Conservation (phyloP, 2,797 vertebrate species). For the Alosa sapidissima region DNA sequence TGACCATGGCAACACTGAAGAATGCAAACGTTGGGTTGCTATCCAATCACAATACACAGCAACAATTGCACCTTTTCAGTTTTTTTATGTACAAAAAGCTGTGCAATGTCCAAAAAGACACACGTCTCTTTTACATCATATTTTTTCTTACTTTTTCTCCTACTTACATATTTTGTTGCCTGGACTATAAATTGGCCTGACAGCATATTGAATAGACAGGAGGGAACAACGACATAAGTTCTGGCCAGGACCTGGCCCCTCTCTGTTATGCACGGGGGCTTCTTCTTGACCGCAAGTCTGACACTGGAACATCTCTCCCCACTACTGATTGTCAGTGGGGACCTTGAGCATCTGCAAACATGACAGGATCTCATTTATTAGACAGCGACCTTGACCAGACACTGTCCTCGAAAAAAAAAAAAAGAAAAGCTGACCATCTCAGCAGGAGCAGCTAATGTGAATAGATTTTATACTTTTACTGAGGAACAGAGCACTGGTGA, state of each 20-base stretch:
- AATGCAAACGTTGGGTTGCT: too few relatives aligned
- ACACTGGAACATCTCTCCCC: slow-evolving; percentile 46
- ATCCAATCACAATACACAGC: too few relatives aligned
- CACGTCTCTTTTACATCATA: too few relatives aligned
- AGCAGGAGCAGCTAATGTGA: not conserved
- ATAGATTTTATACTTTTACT: not conserved
- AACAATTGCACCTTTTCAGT: too few relatives aligned
- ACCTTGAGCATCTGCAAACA: slow-evolving; percentile 66
- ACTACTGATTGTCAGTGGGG: slow-evolving; percentile 57
- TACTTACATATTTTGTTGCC: too few relatives aligned
- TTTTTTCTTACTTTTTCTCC: too few relatives aligned
- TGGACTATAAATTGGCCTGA: too few relatives aligned
- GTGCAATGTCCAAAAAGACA: too few relatives aligned
- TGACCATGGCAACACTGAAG: too few relatives aligned
- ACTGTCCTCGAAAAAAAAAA: slow-evolving; percentile 44
- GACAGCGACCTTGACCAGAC: slow-evolving; percentile 65
- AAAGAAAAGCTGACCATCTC: not conserved
- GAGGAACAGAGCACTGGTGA: too few relatives aligned
- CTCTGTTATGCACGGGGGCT: slow-evolving; percentile 43
- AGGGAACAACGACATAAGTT: not conserved
- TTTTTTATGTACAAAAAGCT: too few relatives aligned
- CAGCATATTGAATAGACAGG: not conserved
- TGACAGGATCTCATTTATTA: slow-evolving; percentile 69
- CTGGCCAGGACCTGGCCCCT: not conserved
- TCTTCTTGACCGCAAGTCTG: slow-evolving; percentile 59